Evolutionary conservation across 2,797 vertebrate species (phyloP), one percentile per base, ranked within the genome.

Genomic region (Acomys russatus): DNA sequence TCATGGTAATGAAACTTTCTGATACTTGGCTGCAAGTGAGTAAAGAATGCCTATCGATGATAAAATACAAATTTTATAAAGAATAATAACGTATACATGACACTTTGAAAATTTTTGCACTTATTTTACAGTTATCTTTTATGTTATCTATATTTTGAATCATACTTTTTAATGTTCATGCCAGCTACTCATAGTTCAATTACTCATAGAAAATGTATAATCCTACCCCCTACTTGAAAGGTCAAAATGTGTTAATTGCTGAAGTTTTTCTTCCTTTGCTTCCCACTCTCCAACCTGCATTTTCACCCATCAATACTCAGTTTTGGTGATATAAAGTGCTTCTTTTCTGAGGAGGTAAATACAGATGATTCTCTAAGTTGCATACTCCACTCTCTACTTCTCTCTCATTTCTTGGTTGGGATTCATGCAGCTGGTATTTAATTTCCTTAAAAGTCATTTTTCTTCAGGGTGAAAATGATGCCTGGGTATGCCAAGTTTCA

Each of bases 391-490:
- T 61, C 80, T 23, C 33, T 49, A 11, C 6, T 66, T 68, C 44
- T 83, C 90, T 61, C 35, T 86, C 33, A n/a, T 93, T 63, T 94
- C 70, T 56, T 73, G n/a, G 33, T 70, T 91, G 71, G 68, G 23
- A 88, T 91, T 90, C 93, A 63, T 61, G 73, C 59, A 88, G 84
- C 80, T 92, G 84, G 76, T 83, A 84, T 96, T 95, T 90, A 63
- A 74, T 92, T 95, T 96, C 84, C 70, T 88, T 94, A 80, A 88
- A 90, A 96, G 87, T 90, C 84, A 88, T 64, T 94, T 94, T 83
- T 94, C 91, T 95, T 95, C 76, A 74, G 92, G 83, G 83, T 95
- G 56, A 70, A 92, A 95, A 94, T 0, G 30, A 56, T 56, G 74
- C 59, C 23, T 3, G 64, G 51, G 51, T 56, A 84, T 73, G 89